Evolutionary conservation across 2,797 vertebrate species (phyloP), one percentile per base, ranked within the genome.

Genomic region (Cryptoprocta ferox): DNA sequence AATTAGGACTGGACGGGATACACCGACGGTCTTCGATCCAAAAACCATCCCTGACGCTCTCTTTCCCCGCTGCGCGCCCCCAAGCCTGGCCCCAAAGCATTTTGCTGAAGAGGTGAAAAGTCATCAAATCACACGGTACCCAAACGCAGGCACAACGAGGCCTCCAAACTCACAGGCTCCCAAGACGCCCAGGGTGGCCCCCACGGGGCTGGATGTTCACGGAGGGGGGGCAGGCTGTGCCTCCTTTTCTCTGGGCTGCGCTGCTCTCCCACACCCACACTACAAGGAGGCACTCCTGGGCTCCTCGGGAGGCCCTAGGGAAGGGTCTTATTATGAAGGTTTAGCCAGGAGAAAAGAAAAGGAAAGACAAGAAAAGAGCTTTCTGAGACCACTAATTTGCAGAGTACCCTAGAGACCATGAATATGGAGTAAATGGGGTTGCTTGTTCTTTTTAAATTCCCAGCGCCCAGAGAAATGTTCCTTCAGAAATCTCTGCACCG

Each of bases 1-100:
- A 35, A 6, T n/a, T 1, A 45, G 35, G 73, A 26, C 32, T 3
- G 68, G 39, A 24, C 35, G 0, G 0, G 6, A 16, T 0, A 45
- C 1, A 0, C 13, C 0, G 1, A 32, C 0, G 12, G 32, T 6
- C 45, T 80, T 83, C 50, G 24, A 39, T 18, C 59, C 15, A n/a
- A 30, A 84, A 76, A 70, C 7, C 0, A 0, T 14, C 63, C 48
- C 78, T 21, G 13, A 8, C 0, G 1, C 59, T 42, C 59, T 56
- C 56, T 3, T 12, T 78, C 24, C 30, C 18, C 5, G 0, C 11
- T 0, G 0, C 2, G 28, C 14, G 32, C 14, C 18, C 75, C 48
- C 45, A 21, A 59, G 10, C 26, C 24, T 26, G 50, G 32, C 48
- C 7, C 0, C 3, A 2, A 28, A 68, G 14, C 18, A 45, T 61